Evolutionary conservation across 2,888 invertebrate genomes (phyloP), one percentile per base, ranked within the genome.

Genomic region (Tubulanus polymorphus): DNA sequence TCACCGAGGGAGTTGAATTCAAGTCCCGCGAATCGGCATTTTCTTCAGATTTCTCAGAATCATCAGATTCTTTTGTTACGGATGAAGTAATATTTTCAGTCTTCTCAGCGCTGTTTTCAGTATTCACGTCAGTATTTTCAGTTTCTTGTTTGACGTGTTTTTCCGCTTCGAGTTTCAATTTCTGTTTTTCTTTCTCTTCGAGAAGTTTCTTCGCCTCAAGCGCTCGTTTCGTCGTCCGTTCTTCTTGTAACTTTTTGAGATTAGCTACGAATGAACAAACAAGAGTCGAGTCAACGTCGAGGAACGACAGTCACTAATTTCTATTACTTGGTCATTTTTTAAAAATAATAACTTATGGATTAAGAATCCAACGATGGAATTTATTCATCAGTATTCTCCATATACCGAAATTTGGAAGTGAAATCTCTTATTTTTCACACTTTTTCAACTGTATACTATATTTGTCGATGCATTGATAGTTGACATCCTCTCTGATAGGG

Each of bases 241-340:
- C 76, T 35, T 63, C 55, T 58, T 75, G 75, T 2, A 67, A 55
- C 56, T 75, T 75, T 37, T 65, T 54, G 28, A 74, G 55, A 20
- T 69, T 66, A 41, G 65, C 75, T 72, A 46, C 12, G 20, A 28
- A 26, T 35, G 18, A 37, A 10, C 29, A 45, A 47, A 48, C 46
- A 3, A 20, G 35, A 8, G 45, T 1, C 27, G 15, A 53, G 20
- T 51, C 1, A 1, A 20, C 10, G 8, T 5, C 20, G 12, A 30
- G 27, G 23, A 18, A 6, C 8, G 8, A 27, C 20, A 10, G 1
- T 10, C 20, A 26, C 8, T n/a, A n/a, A n/a, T n/a, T n/a, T n/a
- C n/a, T n/a, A n/a, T n/a, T n/a, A n/a, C n/a, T n/a, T n/a, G n/a
- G n/a, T n/a, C n/a, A n/a, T n/a, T n/a, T n/a, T n/a, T n/a, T n/a